Evolutionary conservation across 2,797 vertebrate species (phyloP).

Genomic region (Cheirogaleus major): DNA sequence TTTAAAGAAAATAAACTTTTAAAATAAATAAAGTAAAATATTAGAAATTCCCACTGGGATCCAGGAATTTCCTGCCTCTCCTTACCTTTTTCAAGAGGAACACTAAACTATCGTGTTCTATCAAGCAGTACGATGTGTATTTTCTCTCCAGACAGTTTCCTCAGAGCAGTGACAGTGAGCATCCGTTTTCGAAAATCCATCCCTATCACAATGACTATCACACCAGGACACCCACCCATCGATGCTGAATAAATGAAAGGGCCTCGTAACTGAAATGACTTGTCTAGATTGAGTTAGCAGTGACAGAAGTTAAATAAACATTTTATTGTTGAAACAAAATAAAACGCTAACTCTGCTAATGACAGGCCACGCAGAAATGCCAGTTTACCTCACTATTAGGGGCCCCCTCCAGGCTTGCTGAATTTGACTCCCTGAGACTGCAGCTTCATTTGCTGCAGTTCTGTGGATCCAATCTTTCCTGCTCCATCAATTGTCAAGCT

Average conservation of each 20-base stretch:
- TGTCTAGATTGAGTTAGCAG: conserved; percentile 26
- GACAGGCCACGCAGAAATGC: neutral
- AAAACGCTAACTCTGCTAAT: neutral
- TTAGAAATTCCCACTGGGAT: neutral
- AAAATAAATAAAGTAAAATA: too few relatives aligned
- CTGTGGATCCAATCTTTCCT: neutral
- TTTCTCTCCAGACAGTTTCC: neutral
- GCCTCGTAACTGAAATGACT: neutral
- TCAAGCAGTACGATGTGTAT: neutral
- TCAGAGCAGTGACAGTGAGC: neutral
- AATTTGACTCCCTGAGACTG: neutral
- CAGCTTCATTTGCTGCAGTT: neutral
- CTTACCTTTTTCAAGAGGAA: neutral
- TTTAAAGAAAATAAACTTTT: too few relatives aligned
- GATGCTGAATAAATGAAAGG: neutral
- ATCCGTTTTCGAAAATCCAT: neutral
- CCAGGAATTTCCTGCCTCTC: neutral
- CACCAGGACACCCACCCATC: neutral
- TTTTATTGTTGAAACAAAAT: conserved; percentile 23
- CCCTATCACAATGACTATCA: neutral
- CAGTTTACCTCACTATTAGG: neutral
- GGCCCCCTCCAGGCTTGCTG: neutral
- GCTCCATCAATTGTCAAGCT: conserved; percentile 35
- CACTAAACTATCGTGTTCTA: neutral
- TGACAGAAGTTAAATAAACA: neutral